Evolutionary conservation across 2,888 invertebrate genomes (phyloP).

Genomic region (Teleogryllus oceanicus): DNA sequence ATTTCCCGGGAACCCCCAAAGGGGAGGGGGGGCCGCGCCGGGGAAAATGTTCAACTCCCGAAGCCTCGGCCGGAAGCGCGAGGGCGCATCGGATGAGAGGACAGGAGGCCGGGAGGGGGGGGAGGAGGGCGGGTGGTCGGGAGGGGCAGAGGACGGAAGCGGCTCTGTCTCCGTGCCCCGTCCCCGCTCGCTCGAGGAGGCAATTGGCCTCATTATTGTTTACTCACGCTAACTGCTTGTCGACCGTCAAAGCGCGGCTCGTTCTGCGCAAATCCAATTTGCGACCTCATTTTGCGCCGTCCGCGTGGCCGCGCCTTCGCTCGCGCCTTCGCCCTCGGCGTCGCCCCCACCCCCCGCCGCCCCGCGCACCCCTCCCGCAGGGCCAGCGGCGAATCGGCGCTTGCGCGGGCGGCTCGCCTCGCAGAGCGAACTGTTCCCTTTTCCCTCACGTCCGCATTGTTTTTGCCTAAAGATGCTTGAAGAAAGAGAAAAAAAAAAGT

Average conservation of each 20-base stretch:
- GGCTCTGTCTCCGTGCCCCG: not conserved
- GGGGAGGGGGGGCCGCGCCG: too few relatives aligned
- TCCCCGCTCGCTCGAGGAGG: not conserved
- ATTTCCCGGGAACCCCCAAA: too few relatives aligned
- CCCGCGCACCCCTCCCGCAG: not conserved
- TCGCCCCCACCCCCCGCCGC: not conserved
- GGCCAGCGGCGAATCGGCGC: not conserved
- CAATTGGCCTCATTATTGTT: constrained; percentile 9
- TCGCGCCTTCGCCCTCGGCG: not conserved
- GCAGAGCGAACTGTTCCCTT: not conserved
- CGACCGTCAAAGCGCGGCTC: constrained; percentile 1
- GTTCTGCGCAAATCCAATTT: not conserved
- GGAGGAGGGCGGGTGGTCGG: too few relatives aligned
- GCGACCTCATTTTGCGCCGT: constrained; percentile 1
- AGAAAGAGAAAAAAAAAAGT: too few relatives aligned
- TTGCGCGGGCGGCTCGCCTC: not conserved
- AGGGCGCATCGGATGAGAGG: too few relatives aligned
- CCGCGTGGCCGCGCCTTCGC: not conserved
- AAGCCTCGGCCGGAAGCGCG: too few relatives aligned
- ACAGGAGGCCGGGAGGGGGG: not conserved
- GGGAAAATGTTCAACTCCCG: too few relatives aligned
- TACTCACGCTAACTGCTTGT: not conserved
- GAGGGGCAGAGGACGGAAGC: not conserved
- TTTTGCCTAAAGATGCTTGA: too few relatives aligned
- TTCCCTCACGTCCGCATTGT: not conserved